A percentile compares a stretch with the other conserved stretches of the same genome.
These are phyloP conservation scores for Brachyistius frenatus DNA, from an alignment of 2,113 vertebrate genomes.

Conservation along the genomic window DNA sequence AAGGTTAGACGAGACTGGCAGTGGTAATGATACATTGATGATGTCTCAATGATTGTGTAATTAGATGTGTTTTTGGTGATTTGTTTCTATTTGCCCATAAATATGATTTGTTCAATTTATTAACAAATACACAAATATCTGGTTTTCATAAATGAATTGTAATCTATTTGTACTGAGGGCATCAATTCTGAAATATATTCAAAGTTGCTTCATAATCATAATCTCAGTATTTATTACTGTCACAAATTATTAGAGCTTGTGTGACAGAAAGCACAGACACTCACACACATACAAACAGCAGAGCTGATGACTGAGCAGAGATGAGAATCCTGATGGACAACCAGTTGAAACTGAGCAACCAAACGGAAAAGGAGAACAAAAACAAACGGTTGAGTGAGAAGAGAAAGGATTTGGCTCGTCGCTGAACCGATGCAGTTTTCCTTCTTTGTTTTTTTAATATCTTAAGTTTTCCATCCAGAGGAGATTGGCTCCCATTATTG, in stretches of 20 bases:
- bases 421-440: not conserved
- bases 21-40: no score
- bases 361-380: not conserved
- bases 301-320: conserved; percentile 15
- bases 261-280: conserved; percentile 14
- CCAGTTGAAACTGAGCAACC: conserved; percentile 23
- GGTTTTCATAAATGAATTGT: no score
- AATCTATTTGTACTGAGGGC: not conserved
- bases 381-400: not conserved
- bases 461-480: not conserved
- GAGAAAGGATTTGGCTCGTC: not conserved
- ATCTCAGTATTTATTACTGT: not conserved
- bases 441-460: not conserved
- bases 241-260: not conserved
- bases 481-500: conserved; percentile 2
- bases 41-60: no score
- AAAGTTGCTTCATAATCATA: not conserved
- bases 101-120: no score
- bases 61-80: no score
- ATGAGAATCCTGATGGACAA: conserved; percentile 33
- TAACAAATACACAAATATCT: no score
- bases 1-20: no score
- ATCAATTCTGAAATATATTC: conserved; percentile 1
- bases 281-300: not conserved
- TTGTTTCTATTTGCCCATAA: no score